Conservation (phyloP, 2,113 vertebrate species). For the Microtus oregoni region DNA sequence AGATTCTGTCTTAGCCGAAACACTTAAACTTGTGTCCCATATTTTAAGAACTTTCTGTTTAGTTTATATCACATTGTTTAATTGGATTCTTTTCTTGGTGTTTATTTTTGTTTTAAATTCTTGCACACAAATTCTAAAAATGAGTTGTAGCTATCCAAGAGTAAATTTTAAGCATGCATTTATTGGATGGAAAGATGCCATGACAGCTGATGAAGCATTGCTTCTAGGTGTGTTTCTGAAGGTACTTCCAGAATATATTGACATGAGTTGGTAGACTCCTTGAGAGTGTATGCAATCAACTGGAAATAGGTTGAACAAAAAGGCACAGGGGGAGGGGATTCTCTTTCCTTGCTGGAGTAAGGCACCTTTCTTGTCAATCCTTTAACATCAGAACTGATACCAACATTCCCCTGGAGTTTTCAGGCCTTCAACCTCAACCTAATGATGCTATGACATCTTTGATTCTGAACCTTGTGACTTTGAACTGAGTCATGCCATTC, state of each 20-base stretch:
- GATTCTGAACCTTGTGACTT: background rate
- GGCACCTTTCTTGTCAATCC: background rate
- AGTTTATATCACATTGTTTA: background rate
- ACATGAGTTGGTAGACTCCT: background rate
- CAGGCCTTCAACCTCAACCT: background rate
- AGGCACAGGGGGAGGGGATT: background rate
- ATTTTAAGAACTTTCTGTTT: background rate
- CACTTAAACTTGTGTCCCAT: background rate
- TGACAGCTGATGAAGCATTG: no score
- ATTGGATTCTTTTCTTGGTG: background rate
- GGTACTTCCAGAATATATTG: background rate
- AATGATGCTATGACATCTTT: background rate
- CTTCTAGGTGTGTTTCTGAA: no score
- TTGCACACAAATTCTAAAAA: background rate
- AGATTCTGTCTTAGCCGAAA: background rate
- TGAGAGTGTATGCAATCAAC: background rate
- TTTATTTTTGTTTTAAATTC: background rate
- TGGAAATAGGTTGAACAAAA: background rate
- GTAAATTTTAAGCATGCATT: background rate
- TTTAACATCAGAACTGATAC: background rate
- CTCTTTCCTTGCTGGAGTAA: background rate
- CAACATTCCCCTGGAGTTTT: background rate
- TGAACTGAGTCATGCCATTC: background rate
- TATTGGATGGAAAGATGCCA: background rate
- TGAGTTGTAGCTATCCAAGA: background rate